Base-by-base conservation (phyloP, 2,113 vertebrate species). In the Chaetops frenatus region DNA sequence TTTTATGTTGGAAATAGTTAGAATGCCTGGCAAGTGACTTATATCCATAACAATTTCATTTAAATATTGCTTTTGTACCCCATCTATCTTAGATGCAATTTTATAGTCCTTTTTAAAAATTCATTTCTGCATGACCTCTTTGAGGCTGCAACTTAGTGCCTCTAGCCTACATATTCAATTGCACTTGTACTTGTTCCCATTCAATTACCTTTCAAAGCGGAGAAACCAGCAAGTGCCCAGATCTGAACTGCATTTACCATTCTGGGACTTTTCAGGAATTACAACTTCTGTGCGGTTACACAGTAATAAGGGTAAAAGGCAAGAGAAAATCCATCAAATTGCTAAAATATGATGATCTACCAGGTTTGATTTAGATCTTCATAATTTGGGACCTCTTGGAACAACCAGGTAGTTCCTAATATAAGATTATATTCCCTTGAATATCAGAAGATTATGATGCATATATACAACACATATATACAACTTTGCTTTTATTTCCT, bases 51-150 rank as follows among this genome's bases (percentile, higher is more conserved):
- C 98, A 98, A 98, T 98, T 98, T 98, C 98, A 98, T 99, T 99
- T 98, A 99, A 98, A 98, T 98, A 98, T 98, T 98, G 98, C 98
- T 98, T 99, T 99, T 98, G 97, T 97, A 98, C 97, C 97, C 97
- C 98, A 99, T 99, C 98, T 98, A 98, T 99, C 98, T 99, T 97
- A 97, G 97, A 98, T 97, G 97, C 98, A 99, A 99, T 99, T 99
- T 99, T 98, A 98, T 98, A 98, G 98, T 97, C 96, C 98, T 98
- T 98, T 98, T 98, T 97, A 99, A 99, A 99, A 98, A 99, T 98
- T 98, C 98, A 99, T 99, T 98, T 98, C 96, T 95, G 98, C 98
- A 98, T 99, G 98, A 99, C 98, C 98, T 98, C 98, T 98, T 98
- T 91, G 95, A 98, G 98, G 95, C 98, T 97, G 97, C 97, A 97